Base-by-base conservation (phyloP, 2,888 invertebrate species). In the Agonopterix heracliana region DNA sequence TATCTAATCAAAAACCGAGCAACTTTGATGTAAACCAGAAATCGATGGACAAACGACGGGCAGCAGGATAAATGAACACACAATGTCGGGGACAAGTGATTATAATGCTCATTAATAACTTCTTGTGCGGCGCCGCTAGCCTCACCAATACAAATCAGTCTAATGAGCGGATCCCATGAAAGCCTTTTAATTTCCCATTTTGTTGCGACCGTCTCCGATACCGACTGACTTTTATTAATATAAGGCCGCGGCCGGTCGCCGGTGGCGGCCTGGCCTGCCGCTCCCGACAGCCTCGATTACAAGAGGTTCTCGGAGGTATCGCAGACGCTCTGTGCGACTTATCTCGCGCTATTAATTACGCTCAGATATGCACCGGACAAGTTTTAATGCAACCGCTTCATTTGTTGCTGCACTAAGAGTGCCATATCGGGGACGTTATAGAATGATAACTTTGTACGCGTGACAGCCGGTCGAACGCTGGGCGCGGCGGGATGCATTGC, bases 351-450 rank as follows among this genome's bases (percentile, higher is more conserved):
- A 88, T 88, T 88, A 86, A 88, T 88, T 88, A 87, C 78, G 71
- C 70, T 66, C 70, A 78, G 86, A 84, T 86, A 86, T 81, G 79
- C 79, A 72, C 71, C 64, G 75, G 87, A 84, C 85, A 82, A 84
- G 83, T 85, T 85, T 83, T 85, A 87, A 87, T 86, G 85, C 88
- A 81, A 88, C 84, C 78, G 82, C 88, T 87, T 88, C 87, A 88
- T 88, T 86, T 83, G 84, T 81, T 77, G 76, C 63, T 66, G 71
- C 70, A 64, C 72, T 71, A 68, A 75, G 41, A 84, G 82, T 82
- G 78, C 82, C 77, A 80, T 85, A 86, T 86, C 85, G 68, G 71
- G 64, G 72, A 80, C 77, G 75, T 74, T 80, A 74, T 71, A 77
- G 64, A 60, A 62, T 65, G 86, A 86, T 86, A 84, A 78, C 83